These are phyloP conservation scores for Caenorhabditis parvicauda DNA, from an alignment of 2,888 invertebrate genomes.

Conservation along the genomic window DNA sequence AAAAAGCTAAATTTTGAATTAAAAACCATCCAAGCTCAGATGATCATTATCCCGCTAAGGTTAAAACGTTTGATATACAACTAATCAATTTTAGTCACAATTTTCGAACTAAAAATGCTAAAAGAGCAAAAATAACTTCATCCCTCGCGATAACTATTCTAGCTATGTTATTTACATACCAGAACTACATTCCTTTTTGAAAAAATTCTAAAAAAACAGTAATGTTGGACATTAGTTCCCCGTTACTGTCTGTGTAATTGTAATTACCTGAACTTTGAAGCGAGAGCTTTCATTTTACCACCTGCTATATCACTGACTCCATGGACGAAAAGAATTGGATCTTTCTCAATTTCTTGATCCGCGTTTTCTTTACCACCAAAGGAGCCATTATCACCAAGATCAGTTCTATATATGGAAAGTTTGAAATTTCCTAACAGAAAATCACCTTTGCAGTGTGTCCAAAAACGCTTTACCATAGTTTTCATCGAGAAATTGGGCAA, in stretches of 20 bases:
- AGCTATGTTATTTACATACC: no score
- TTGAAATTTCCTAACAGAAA: background rate
- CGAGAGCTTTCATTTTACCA: conserved; percentile 41
- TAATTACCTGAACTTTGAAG: conserved; percentile 21
- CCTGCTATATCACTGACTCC: conserved; percentile 53
- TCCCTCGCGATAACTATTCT: no score
- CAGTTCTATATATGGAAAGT: conserved; percentile 10
- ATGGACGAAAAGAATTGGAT: conserved; percentile 44
- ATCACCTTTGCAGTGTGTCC: conserved; percentile 25
- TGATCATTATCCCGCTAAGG: no score
- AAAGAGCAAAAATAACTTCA: no score
- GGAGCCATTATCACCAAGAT: conserved; percentile 29
- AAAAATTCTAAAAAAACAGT: background rate
- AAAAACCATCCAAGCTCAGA: no score
- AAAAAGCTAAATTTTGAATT: no score
- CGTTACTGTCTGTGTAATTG: no score
- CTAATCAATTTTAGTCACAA: no score
- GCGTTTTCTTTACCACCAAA: conserved; percentile 21
- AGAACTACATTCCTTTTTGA: no score
- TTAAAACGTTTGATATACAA: no score
- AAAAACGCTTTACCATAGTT: conserved; percentile 28
- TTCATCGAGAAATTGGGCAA: conserved; percentile 27
- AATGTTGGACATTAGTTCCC: no score
- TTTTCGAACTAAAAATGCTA: no score
- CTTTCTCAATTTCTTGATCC: conserved; percentile 8